A percentile compares a stretch with the other conserved stretches of the same genome.
phyloP scores from a whole-genome alignment of 1,140 invertebrate species.

The Drosophila bifasciata region DNA sequence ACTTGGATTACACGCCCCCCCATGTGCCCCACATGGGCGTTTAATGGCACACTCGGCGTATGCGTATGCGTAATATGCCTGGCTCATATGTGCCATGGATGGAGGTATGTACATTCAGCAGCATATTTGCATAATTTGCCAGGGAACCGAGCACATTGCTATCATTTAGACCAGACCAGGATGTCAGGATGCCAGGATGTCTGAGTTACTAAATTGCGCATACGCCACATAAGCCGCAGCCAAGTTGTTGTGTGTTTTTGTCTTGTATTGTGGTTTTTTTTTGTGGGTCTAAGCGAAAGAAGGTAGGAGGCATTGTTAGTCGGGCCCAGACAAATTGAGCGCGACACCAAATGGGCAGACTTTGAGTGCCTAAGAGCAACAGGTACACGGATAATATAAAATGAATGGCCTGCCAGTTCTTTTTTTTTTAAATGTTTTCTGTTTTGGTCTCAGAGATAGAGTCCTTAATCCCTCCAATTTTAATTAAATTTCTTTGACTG shows the following conservation, averaged over 20 bases:
- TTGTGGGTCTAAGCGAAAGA: conserved; percentile 7
- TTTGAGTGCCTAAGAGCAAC: conserved; percentile 21
- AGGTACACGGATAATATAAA: conserved; percentile 35
- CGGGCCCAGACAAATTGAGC: conserved; percentile 36
- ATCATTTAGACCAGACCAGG: conserved; percentile 60
- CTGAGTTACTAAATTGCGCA: conserved; percentile 79
- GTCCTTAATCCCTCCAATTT: conserved; percentile 9
- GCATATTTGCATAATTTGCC: conserved; percentile 74
- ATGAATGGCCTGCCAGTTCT: conserved; percentile 12
- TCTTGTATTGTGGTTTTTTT: conserved; percentile 12
- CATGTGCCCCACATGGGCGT: conserved; percentile 38
- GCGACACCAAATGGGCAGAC: conserved; percentile 1
- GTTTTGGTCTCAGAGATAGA: background rate
- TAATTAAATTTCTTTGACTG: conserved; percentile 20
- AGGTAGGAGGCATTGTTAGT: conserved; percentile 16
- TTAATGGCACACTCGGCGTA: conserved; percentile 73
- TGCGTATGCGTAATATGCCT: conserved; percentile 75
- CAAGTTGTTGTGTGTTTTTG: conserved; percentile 21
- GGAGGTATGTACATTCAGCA: conserved; percentile 14
- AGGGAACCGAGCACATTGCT: conserved; percentile 62
- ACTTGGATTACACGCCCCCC: conserved; percentile 59
- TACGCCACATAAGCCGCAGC: conserved; percentile 63
- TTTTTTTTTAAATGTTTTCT: background rate
- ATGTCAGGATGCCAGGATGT: conserved; percentile 36
- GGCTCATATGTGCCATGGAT: conserved; percentile 62